These are phyloP conservation scores for Ennomos erosarius DNA, from an alignment of 2,888 invertebrate genomes.

Conservation along the genomic window DNA sequence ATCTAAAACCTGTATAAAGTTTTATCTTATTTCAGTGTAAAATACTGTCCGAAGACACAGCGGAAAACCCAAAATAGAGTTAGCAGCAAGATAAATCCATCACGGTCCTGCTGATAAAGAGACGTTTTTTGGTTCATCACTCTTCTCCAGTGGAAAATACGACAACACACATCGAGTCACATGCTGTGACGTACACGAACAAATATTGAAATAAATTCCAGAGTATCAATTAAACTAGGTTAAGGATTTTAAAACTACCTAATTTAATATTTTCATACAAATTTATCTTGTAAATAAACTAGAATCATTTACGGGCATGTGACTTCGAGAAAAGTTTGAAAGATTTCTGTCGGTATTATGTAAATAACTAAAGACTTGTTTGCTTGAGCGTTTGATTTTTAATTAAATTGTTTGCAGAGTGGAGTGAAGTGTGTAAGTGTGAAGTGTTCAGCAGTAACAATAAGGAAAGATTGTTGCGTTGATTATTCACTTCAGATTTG, in stretches of 20 bases:
- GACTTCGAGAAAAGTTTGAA: conserved; percentile 29
- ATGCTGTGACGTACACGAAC: conserved; percentile 62
- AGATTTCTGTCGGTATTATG: conserved; percentile 13
- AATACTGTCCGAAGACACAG: conserved; percentile 13
- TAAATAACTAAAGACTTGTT: conserved; percentile 5
- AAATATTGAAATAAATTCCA: conserved; percentile 59
- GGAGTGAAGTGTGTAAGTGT: conserved; percentile 21
- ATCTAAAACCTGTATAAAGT: too few species aligned
- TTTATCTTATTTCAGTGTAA: too few species aligned
- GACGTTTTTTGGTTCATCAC: conserved; percentile 59
- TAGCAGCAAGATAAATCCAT: conserved; percentile 76
- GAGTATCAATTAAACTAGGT: conserved; percentile 52
- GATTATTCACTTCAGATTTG: conserved; percentile 34
- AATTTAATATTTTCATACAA: conserved; percentile 24
- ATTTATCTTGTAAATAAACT: conserved; percentile 31
- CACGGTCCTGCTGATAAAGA: conserved; percentile 66
- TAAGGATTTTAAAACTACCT: conserved; percentile 50
- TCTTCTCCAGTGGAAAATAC: conserved; percentile 50
- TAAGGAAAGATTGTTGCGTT: conserved; percentile 13
- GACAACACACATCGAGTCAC: conserved; percentile 60
- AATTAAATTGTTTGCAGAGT: background rate
- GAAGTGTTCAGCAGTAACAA: conserved; percentile 21
- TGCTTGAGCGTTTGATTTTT: conserved; percentile 23
- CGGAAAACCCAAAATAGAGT: conserved; percentile 52
- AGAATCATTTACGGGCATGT: conserved; percentile 17